Evolutionary conservation across 2,113 vertebrate species (phyloP), one percentile per base, ranked within the genome.

Genomic region (Thymallus thymallus): DNA sequence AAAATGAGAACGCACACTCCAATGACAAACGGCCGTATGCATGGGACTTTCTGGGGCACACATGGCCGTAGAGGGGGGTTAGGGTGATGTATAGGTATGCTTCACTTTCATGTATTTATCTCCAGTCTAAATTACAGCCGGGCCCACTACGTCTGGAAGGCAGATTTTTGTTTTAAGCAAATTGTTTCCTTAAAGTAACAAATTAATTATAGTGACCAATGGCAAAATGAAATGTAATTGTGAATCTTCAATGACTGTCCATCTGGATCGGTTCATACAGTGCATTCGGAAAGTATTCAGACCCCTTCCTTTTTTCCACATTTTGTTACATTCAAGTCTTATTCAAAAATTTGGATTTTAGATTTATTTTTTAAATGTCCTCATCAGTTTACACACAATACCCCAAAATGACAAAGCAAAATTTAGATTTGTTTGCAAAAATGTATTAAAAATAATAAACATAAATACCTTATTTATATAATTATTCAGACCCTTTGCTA

Each of bases 91-190:
- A 90, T 87, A 71, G 84, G 71, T 60, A 48, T 85, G 74, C 78
- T 87, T 90, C 74, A 80, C 88, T 85, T 90, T 88, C 88, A 87
- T 90, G 82, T 85, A 87, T 90, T 89, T 84, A 83, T 87, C 74
- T 77, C 48, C 74, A 80, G 82, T 76, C 46, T 51, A 76, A 90
- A 87, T 89, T 80, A 88, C 78, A 80, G 85, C 81, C 76, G 71
- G 67, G 68, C 68, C 80, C 69, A 66, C 73, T 30, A 30, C 20
- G 16, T 60, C n/a, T 23, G 1, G 6, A 23, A 60, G 3, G 56
- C 56, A 60, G 6, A 1, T 60, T n/a, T n/a, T 60, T 10, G 3
- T 60, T 60, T 60, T 22, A 60, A 22, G 6, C 16, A 60, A 22
- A 51, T 51, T 13, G n/a, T 9, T 60, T 60, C 56, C 5, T 1